These are phyloP conservation scores for Schizopygopsis pylzovi DNA, from an alignment of 2,797 vertebrate genomes.

Conservation along the genomic window DNA sequence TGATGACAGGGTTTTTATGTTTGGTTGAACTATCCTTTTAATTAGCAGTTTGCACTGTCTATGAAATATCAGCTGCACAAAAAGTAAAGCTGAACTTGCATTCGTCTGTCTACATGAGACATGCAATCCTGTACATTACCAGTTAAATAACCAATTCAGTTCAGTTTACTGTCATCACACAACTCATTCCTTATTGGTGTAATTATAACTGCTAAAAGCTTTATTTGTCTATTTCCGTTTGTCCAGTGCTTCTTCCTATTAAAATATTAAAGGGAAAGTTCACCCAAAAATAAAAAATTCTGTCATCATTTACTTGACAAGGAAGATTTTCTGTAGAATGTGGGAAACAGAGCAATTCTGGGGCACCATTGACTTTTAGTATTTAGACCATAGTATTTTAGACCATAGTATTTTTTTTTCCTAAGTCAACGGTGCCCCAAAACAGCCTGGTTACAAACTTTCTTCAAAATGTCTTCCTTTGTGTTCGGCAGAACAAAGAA, in stretches of 20 bases:
- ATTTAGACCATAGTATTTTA: no score
- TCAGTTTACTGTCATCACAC: not conserved
- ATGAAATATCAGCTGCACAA: not conserved
- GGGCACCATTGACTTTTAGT: no score
- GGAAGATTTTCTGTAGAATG: no score
- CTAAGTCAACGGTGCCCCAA: no score
- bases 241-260: not conserved
- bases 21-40: not conserved
- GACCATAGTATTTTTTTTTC: no score
- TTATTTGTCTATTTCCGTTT: not conserved
- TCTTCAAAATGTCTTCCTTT: no score
- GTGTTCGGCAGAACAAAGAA: no score
- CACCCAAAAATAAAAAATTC: no score
- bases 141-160: not conserved
- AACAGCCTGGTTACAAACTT: no score
- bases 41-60: not conserved
- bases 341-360: no score
- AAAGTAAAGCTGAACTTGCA: not conserved
- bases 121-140: not conserved
- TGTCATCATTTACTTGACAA: no score
- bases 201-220: not conserved
- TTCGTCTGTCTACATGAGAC: not conserved
- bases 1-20: not conserved
- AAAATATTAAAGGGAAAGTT: not conserved
- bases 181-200: not conserved